Percentiles rank a stretch among this genome's conserved stretches.
Conservation (phyloP, 1,140 invertebrate genomes). For the Drusus annulatus region DNA sequence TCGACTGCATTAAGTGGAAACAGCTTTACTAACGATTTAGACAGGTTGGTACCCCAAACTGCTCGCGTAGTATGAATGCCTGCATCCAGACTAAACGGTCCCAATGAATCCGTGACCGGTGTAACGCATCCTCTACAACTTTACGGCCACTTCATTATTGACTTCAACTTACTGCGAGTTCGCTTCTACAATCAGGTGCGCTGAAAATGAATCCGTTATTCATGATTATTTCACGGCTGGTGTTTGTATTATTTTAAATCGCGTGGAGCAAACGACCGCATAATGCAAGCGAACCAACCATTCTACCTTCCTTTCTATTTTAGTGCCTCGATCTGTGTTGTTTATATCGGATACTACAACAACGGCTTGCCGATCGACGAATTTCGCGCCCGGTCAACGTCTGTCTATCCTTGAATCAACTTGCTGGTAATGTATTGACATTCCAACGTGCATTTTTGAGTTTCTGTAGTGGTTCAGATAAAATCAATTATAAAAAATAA, state of each 20-base stretch:
- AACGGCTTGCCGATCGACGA: background rate
- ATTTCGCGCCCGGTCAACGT: too few species aligned
- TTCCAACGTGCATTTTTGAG: too few species aligned
- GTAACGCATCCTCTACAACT: background rate
- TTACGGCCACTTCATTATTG: background rate
- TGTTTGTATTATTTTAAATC: background rate
- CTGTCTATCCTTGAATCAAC: too few species aligned
- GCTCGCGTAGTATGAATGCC: too few species aligned
- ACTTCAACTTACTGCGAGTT: background rate
- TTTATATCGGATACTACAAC: background rate
- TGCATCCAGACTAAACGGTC: too few species aligned
- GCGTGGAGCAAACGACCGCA: background rate
- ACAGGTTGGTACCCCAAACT: too few species aligned
- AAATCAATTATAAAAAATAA: too few species aligned
- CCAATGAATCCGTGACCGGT: too few species aligned
- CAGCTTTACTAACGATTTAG: too few species aligned
- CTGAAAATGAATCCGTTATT: conserved; percentile 31
- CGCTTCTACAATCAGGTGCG: conserved; percentile 18
- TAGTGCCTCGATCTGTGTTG: background rate
- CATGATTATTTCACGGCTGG: conserved; percentile 15
- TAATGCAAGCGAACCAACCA: background rate
- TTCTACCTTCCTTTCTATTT: conserved; percentile 28
- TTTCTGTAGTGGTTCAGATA: too few species aligned
- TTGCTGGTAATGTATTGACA: too few species aligned
- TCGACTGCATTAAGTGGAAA: too few species aligned